These are phyloP conservation scores for Synergus umbraculus DNA, from an alignment of 2,888 invertebrate species.

Conservation along the genomic window DNA sequence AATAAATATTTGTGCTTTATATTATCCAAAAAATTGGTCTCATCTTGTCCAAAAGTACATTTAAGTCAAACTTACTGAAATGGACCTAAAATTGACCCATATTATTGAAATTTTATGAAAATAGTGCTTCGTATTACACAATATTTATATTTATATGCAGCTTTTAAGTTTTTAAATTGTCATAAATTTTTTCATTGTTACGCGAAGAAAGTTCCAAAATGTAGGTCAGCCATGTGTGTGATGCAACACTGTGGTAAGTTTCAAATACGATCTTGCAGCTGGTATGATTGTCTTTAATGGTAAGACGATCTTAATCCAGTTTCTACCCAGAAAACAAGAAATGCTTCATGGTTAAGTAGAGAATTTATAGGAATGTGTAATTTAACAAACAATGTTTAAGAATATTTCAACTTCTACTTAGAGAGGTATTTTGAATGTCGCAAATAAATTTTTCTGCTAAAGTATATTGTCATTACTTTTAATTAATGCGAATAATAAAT, in stretches of 20 bases:
- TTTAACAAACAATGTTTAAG: too few species aligned
- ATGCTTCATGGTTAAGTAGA: not conserved
- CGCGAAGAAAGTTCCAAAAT: not conserved
- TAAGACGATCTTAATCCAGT: not conserved
- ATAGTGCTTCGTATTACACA: not conserved
- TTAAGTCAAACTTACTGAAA: slow-evolving; percentile 2
- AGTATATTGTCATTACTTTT: too few species aligned
- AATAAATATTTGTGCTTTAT: not conserved
- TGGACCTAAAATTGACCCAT: not conserved
- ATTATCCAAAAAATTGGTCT: slow-evolving; percentile 5
- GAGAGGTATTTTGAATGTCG: too few species aligned
- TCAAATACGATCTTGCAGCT: not conserved
- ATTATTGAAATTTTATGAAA: not conserved
- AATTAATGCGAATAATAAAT: too few species aligned
- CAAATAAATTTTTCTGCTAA: too few species aligned
- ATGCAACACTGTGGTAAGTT: not conserved
- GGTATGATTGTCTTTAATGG: slow-evolving; percentile 1
- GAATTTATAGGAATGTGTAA: not conserved
- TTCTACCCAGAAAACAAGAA: not conserved
- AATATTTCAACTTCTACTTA: too few species aligned
- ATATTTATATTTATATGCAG: not conserved
- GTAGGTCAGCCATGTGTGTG: not conserved
- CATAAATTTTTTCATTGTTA: not conserved
- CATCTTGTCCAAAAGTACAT: not conserved
- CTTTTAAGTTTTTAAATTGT: not conserved